Evolutionary conservation across 2,797 vertebrate genomes (phyloP), one percentile per base, ranked within the genome.

Genomic region (Ctenosaura bakeri): DNA sequence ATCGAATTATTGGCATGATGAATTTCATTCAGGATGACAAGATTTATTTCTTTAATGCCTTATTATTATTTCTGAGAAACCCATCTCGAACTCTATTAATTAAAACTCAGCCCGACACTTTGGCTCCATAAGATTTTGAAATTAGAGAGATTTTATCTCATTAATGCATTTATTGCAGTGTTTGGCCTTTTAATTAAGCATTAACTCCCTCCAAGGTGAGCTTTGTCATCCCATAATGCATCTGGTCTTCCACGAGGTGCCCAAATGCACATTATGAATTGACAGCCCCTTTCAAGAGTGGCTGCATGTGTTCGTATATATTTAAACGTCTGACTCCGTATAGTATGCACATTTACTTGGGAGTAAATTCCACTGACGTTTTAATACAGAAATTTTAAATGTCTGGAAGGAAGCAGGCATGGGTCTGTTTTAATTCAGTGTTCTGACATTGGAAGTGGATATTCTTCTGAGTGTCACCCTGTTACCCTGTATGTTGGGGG

Each of bases 11-110:
- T 46, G 91, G 89, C 74, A 10, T 82, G 81, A 87, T 1, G 0
- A 46, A 90, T 95, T 91, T 94, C 93, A 90, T n/a, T 89, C 32
- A 66, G 2, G 2, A 91, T 77, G 80, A 26, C 0, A 1, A 89
- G 94, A 95, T 95, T 96, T 95, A 94, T 94, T 95, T 84, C 62
- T 74, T 93, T 35, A 59, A 5, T 96, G 92, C 92, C 96, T 96
- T 96, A 94, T 92, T 95, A 88, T 95, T 96, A 92, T 95, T 97
- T 97, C 94, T 96, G 88, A 97, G 93, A 97, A 96, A 95, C 85
- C 54, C 83, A 94, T 95, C 79, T 91, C 94, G 62, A 93, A 95
- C 93, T 97, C 92, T 95, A 94, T 97, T 96, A 97, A 97, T 97
- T 96, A 97, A 97, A 97, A 96, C 89, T 96, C 91, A 95, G 50